Base-by-base conservation (phyloP, 2,888 invertebrate species). In the Napeogenes sylphis region DNA sequence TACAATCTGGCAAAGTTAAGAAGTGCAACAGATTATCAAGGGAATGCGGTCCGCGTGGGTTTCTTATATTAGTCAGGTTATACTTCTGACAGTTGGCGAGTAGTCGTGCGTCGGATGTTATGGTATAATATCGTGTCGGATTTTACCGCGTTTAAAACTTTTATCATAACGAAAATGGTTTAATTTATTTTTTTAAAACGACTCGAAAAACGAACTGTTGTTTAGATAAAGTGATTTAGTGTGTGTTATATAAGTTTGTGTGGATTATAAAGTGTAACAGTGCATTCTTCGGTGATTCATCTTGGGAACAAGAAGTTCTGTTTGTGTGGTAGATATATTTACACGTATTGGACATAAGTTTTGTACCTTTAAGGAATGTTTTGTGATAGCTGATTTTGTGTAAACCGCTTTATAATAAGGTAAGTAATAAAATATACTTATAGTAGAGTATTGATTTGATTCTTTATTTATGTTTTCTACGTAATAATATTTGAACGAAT, bases 201-300 rank as follows among this genome's bases (percentile, higher is more conserved):
- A 77, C 71, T 73, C 76, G 76, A 82, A 80, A 76, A 76, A 72
- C 76, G 76, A 77, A 62, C 70, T 70, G 69, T 67, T 70, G 72
- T 70, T 74, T 75, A 71, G 70, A 73, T 75, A 76, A 82, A 81
- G 67, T 74, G 74, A 76, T 78, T 56, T 59, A 56, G 66, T 69
- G 80, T 81, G 81, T 77, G 66, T 67, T 63, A 66, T 75, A 81
- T 82, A 79, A 70, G 76, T 79, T 74, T 74, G 63, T 71, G 80
- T 77, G 76, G 65, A 76, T 75, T 76, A 75, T 66, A 64, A 74
- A 78, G 84, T 82, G 80, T 73, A 74, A 73, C 72, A 80, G 86
- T 87, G 87, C 85, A 86, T 88, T 87, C 85, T 83, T 82, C 68
- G 82, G 88, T 89, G 89, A 89, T 88, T 89, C 89, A 89, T 89